Base-by-base conservation (phyloP, 2,113 vertebrate genomes). In the Hydrochoerus hydrochaeris region DNA sequence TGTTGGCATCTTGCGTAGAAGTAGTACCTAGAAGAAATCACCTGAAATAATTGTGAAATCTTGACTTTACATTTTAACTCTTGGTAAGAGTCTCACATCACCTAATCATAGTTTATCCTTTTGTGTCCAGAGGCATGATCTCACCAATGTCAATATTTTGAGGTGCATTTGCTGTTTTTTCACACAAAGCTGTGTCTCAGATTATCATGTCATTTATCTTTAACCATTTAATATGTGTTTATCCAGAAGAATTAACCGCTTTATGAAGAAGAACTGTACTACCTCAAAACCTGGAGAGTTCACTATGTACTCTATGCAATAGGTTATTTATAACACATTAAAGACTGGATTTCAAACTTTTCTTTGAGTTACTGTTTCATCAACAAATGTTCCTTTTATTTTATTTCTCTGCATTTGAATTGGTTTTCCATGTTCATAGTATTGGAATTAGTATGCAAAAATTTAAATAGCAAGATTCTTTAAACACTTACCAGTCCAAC, bases 161-260 rank as follows among this genome's bases (percentile, higher is more conserved):
- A 96, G 75, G 49, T 41, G 17, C 35, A 96, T 87, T 81, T 97
- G 87, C 80, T 69, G 24, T 57, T 85, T 89, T 86, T 65, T 62
- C 57, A 69, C 30, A 92, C 12, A 89, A 24, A 89, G 67, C 38
- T 30, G 24, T 41, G 30, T 57, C 69, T 83, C 85, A 92, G 19
- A 87, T 95, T 93, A 63, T 44, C n/a, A n/a, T 38, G 73, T 41
- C 49, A 75, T 57, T 93, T 80, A 54, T n/a, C 14, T 30, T 84
- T 63, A 91, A 57, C 44, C 7, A 26, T 84, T 92, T 81, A 78
- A 24, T 44, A 26, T 65, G n/a, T 54, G 35, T 88, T 44, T 77
- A 32, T 54, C 46, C 20, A 35, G 44, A 82, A 81, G 54, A 85
- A 90, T 1, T 73, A 9, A 90, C 49, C 73, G 26, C 35, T 49